These are phyloP conservation scores for Aleiodes testaceus DNA, from an alignment of 2,888 invertebrate species.

Conservation along the genomic window DNA sequence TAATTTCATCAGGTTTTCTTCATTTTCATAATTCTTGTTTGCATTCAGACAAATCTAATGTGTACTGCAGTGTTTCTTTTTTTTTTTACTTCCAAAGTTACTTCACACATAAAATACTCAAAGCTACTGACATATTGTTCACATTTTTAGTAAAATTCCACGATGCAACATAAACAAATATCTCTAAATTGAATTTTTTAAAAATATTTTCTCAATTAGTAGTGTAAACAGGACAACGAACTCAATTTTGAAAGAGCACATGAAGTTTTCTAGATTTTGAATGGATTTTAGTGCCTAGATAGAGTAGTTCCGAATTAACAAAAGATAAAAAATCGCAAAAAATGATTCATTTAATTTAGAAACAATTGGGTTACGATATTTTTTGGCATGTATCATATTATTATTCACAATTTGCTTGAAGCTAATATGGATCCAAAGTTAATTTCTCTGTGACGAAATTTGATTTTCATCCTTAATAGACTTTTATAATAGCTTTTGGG, in stretches of 20 bases:
- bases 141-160: too few species aligned
- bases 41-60: too few species aligned
- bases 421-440: constrained; percentile 16
- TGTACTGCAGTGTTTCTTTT: too few species aligned
- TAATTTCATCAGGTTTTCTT: too few species aligned
- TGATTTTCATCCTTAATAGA: constrained; percentile 12
- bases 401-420: constrained; percentile 1
- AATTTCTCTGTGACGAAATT: background rate
- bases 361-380: constrained; percentile 13
- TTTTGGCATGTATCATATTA: constrained; percentile 7
- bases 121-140: too few species aligned
- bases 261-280: constrained; percentile 52
- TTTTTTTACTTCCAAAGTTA: too few species aligned
- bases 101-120: too few species aligned
- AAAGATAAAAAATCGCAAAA: constrained; percentile 28
- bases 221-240: constrained; percentile 35
- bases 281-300: constrained; percentile 69
- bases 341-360: constrained; percentile 1
- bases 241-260: constrained; percentile 10
- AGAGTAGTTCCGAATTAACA: constrained; percentile 66
- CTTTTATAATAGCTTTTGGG: too few species aligned
- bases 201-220: constrained; percentile 1
- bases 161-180: background rate
- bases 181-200: constrained; percentile 14
- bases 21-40: too few species aligned